Evolutionary conservation across 2,797 vertebrate genomes (phyloP).

Genomic region (Phataginus tetradactyla): DNA sequence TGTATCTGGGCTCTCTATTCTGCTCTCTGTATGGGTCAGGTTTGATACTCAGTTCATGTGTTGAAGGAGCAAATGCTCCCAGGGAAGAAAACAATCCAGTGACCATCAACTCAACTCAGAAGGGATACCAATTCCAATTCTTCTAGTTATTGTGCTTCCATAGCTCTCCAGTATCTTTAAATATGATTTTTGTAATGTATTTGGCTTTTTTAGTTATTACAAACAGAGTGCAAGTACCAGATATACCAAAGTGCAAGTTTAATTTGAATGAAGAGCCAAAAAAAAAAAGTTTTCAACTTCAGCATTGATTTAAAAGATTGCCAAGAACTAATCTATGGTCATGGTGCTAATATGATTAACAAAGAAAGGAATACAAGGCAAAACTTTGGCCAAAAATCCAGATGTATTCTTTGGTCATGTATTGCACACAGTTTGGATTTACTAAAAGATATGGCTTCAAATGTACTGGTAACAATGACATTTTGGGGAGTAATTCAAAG

Average conservation of each 20-base stretch:
- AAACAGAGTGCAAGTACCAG: neutral
- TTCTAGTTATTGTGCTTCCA: neutral
- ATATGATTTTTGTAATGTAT: neutral
- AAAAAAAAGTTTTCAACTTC: neutral
- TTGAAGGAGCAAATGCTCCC: neutral
- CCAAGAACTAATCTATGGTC: neutral
- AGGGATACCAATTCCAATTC: neutral
- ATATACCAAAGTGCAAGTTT: neutral
- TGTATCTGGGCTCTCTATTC: too few species aligned
- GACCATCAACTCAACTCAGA: neutral
- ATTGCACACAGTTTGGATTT: neutral
- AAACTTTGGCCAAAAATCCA: neutral
- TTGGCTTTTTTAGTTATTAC: neutral
- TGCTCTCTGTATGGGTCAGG: neutral
- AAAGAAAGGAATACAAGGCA: neutral
- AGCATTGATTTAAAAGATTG: conserved; percentile 7
- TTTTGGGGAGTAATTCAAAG: neutral
- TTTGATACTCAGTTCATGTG: neutral
- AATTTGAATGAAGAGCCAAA: neutral
- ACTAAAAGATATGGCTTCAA: neutral
- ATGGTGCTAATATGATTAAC: neutral
- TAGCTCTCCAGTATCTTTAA: neutral
- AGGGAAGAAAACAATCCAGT: neutral
- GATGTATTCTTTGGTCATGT: neutral
- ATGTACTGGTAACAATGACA: neutral